Percentiles rank a stretch among this genome's conserved stretches.
phyloP scores from a whole-genome alignment of 2,888 invertebrate species.

The Brachynemurus nebulosus region DNA sequence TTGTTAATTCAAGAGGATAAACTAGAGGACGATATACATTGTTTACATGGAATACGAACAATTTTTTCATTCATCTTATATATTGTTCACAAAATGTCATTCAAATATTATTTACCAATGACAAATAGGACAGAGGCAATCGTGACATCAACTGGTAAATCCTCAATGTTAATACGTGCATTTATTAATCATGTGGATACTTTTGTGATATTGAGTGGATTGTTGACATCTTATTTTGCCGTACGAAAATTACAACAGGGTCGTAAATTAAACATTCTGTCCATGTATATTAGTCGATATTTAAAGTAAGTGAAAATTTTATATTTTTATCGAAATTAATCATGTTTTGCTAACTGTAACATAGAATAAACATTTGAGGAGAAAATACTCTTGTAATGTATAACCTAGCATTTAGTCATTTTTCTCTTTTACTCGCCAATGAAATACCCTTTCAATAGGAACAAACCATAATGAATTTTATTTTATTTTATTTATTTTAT shows the following conservation, averaged over 20 bases:
- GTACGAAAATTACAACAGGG: slow-evolving; percentile 7
- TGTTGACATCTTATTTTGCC: slow-evolving; percentile 11
- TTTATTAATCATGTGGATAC: slow-evolving; percentile 13
- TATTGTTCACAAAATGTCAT: slow-evolving; percentile 9
- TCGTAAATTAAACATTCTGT: slow-evolving; percentile 5
- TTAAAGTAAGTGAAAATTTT: slow-evolving; percentile 14
- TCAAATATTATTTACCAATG: slow-evolving; percentile 11
- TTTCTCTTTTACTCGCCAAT: no score
- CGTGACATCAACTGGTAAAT: slow-evolving; percentile 6
- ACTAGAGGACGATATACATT: slow-evolving; percentile 10
- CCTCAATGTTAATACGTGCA: slow-evolving; percentile 10
- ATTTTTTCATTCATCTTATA: slow-evolving; percentile 12
- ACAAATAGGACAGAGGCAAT: slow-evolving; percentile 11
- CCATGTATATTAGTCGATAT: slow-evolving; percentile 11
- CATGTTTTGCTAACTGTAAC: no score
- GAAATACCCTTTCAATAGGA: no score
- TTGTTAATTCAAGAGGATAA: no score
- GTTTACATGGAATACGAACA: slow-evolving; percentile 11
- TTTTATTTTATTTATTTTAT: no score
- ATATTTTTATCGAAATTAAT: no score
- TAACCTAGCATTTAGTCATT: no score
- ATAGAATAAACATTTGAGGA: no score
- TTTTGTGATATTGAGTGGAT: slow-evolving; percentile 12
- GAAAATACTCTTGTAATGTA: no score
- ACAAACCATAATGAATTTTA: no score